Evolutionary conservation across 2,113 vertebrate genomes (phyloP), one percentile per base, ranked within the genome.

Genomic region (Lonchura striata): DNA sequence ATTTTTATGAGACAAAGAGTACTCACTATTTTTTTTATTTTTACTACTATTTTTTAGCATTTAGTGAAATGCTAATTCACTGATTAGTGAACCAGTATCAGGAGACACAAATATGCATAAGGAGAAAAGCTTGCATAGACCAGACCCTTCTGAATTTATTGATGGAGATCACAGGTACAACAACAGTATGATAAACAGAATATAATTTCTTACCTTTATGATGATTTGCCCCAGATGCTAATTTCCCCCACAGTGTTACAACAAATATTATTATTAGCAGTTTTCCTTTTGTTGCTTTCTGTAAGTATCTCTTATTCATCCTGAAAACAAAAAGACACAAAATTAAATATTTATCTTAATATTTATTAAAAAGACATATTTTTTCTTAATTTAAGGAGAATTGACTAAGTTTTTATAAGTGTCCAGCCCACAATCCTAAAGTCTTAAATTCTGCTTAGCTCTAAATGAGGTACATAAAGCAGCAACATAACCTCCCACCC

Each of bases 261-360:
- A 99, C 97, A 91, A 99, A 99, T 97, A 99, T 98, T 98, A 99
- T 98, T 95, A 99, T 98, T 91, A 99, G 98, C 94, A 99, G 97
- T 98, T 98, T 98, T 95, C 98, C 98, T 98, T 98, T 98, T 96
- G 98, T 98, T 98, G 98, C 97, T 97, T 98, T 98, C 97, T 98
- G 98, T 91, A 97, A 97, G 96, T 98, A 98, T 98, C 98, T 98
- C 96, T 98, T 98, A 98, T 98, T 99, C 99, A 99, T 99, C 99
- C 99, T 99, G 97, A 20, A 97, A 97, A 92, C 33, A 92, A 97
- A 91, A 97, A 92, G 11, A 69, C 64, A 94, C 15, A 76, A 65
- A 87, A 93, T 47, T 82, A 76, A 82, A 31, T 49, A 61, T 71
- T 86, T 71, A 50, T 25, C 33, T 44, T 77, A 65, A 65, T n/a